Percentiles rank a stretch among this genome's conserved stretches.
phyloP scores from a whole-genome alignment of 1,140 invertebrate species.

The Helicoverpa zea region DNA sequence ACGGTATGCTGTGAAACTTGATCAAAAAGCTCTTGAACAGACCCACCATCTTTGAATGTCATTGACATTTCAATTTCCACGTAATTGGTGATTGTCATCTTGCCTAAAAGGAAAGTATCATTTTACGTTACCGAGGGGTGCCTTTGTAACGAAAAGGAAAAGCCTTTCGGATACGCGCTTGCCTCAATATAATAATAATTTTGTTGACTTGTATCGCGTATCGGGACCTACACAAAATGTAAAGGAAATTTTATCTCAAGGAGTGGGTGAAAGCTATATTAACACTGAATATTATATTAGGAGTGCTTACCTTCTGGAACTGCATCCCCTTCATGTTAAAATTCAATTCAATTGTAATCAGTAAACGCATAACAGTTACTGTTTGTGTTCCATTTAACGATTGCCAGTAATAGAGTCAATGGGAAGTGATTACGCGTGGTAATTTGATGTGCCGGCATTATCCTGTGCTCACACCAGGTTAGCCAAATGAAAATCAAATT shows the following conservation, averaged over 20 bases:
- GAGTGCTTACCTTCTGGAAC: neutral
- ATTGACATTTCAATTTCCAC: conserved; percentile 3
- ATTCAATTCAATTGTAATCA: conserved; percentile 1
- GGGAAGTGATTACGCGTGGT: conserved; percentile 20
- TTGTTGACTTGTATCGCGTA: conserved; percentile 24
- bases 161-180: conserved; percentile 13
- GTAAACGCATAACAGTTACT: neutral
- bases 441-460: conserved; percentile 26
- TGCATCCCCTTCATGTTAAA: neutral
- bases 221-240: neutral
- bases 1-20: neutral
- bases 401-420: neutral
- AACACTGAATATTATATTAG: conserved; percentile 1
- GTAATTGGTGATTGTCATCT: neutral
- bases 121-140: neutral
- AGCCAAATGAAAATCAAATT: conserved; percentile 41
- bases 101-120: conserved; percentile 19
- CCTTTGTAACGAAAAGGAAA: conserved; percentile 17
- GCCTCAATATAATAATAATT: conserved; percentile 25
- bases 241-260: neutral
- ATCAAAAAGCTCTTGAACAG: neutral
- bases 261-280: neutral
- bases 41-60: no score
- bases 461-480: conserved; percentile 27
- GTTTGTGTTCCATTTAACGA: conserved; percentile 10